Percentiles rank a stretch among this genome's conserved stretches.
phyloP scores from a whole-genome alignment of 2,113 vertebrate genomes.

The Scopus umbretta region DNA sequence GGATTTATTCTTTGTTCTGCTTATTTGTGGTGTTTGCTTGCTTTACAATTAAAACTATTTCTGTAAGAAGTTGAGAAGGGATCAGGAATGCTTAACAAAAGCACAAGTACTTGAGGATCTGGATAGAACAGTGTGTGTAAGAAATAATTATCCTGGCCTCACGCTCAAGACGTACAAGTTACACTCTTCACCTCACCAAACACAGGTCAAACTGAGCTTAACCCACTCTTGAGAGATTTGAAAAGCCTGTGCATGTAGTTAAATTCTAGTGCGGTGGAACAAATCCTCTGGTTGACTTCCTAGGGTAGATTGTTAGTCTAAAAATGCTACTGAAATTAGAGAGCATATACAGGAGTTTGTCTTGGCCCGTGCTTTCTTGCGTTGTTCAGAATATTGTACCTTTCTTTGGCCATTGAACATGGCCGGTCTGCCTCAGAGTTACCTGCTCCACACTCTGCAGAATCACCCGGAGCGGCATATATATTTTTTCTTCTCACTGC shows the following conservation, averaged over 20 bases:
- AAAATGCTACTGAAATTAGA: not conserved
- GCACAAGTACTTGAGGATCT: not conserved
- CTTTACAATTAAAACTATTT: not conserved
- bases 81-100: not conserved
- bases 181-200: not conserved
- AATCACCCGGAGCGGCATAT: not conserved
- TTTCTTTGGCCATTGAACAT: not conserved
- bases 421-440: not conserved
- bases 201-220: not conserved
- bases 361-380: not conserved
- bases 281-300: not conserved
- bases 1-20: not conserved
- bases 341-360: not conserved
- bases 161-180: not conserved
- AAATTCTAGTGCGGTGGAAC: not conserved
- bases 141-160: not conserved
- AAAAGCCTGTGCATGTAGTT: not conserved
- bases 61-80: not conserved
- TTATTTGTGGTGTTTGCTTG: not conserved
- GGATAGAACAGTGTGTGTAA: not conserved
- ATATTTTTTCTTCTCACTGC: not conserved
- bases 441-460: not conserved
- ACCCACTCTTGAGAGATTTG: not conserved
- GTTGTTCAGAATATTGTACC: not conserved
- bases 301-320: not conserved